Percentiles rank a stretch among this genome's conserved stretches.
Conservation (phyloP, 2,113 vertebrate species). For the Bos javanicus region DNA sequence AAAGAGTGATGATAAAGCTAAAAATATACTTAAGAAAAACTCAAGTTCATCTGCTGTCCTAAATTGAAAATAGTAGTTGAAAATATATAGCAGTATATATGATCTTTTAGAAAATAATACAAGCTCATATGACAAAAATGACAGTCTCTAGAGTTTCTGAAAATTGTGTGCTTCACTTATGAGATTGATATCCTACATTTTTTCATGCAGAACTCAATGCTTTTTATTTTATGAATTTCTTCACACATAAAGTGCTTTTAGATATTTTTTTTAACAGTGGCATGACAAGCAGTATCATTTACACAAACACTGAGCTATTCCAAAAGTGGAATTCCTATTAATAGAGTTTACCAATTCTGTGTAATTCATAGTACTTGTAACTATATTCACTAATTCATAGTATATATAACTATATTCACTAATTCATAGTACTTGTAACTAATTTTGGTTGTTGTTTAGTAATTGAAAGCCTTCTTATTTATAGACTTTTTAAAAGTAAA, state of each 20-base stretch:
- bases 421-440: not conserved
- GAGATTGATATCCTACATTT: slow-evolving; percentile 13
- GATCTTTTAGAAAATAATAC: not conserved
- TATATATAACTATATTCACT: not conserved
- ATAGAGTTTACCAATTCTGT: not conserved
- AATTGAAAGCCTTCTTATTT: not conserved
- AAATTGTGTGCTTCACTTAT: slow-evolving; percentile 18
- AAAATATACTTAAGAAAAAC: not conserved
- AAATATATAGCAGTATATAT: not conserved
- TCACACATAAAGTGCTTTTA: not conserved
- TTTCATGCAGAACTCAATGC: not conserved
- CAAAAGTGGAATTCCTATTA: slow-evolving; percentile 19
- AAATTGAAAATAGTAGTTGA: slow-evolving; percentile 18
- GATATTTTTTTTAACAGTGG: slow-evolving; percentile 16
- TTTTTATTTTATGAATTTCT: slow-evolving; percentile 46
- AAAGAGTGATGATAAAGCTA: not conserved
- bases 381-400: not conserved
- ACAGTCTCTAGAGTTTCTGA: not conserved
- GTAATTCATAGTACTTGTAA: not conserved
- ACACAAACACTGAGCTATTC: not conserved
- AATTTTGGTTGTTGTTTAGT: slow-evolving; percentile 17
- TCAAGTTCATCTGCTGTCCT: not conserved
- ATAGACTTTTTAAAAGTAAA: not conserved
- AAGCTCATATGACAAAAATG: not conserved
- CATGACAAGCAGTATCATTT: slow-evolving; percentile 42